A percentile compares a stretch with the other conserved stretches of the same genome.
These are phyloP conservation scores for Odocoileus virginianus DNA, from an alignment of 2,113 vertebrate genomes.

Conservation along the genomic window DNA sequence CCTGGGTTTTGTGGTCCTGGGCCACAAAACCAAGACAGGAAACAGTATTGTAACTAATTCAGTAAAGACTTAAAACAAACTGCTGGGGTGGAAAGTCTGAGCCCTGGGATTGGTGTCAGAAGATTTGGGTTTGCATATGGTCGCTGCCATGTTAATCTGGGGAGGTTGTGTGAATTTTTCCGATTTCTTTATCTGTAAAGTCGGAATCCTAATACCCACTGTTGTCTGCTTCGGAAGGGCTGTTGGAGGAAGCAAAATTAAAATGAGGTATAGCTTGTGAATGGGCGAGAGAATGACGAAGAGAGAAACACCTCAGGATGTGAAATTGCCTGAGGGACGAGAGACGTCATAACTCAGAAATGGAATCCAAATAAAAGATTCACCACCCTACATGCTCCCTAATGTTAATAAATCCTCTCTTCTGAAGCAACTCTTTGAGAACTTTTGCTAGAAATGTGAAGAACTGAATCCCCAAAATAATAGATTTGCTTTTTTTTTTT, in stretches of 20 bases:
- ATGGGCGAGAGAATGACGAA: background rate
- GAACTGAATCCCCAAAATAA: background rate
- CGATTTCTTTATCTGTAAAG: background rate
- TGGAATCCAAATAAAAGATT: background rate
- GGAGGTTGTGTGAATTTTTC: background rate
- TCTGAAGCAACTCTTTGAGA: background rate
- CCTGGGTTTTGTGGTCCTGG: no score
- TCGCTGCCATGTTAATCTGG: background rate
- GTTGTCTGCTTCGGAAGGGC: background rate
- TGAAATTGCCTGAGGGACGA: background rate
- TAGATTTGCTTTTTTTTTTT: background rate
- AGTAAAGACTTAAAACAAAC: background rate
- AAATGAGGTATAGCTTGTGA: background rate
- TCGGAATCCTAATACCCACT: background rate
- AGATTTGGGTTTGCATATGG: background rate
- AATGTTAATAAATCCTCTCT: background rate
- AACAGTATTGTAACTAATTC: background rate
- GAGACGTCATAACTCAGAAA: background rate
- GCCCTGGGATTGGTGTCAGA: background rate
- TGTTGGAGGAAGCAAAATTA: background rate
- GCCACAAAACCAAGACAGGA: background rate
- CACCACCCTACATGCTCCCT: background rate
- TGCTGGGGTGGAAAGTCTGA: constrained; percentile 40
- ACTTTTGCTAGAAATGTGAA: background rate
- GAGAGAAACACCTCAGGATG: background rate